phyloP scores from a whole-genome alignment of 2,113 vertebrate species.

The Epinephelus fuscoguttatus region DNA sequence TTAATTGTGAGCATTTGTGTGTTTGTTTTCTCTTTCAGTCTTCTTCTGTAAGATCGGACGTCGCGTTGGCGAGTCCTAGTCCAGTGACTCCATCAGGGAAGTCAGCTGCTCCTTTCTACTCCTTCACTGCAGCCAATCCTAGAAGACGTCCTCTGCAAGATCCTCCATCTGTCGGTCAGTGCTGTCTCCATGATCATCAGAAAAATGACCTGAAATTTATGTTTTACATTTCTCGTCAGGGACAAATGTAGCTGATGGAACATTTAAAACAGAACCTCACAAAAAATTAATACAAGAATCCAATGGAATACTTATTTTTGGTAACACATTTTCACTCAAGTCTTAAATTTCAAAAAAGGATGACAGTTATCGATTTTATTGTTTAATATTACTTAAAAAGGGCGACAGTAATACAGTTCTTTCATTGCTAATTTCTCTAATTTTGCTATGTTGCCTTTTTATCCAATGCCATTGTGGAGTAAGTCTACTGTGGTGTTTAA shows the following conservation, averaged over 20 bases:
- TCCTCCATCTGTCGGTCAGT: conserved; percentile 89
- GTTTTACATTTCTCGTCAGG: neutral
- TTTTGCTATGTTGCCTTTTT: neutral
- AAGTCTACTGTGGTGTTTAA: neutral
- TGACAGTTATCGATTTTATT: neutral
- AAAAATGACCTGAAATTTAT: neutral
- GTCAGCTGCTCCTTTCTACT: conserved; percentile 89
- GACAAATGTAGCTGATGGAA: neutral
- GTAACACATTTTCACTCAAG: neutral
- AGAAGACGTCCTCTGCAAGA: conserved; percentile 93
- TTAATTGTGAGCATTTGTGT: conserved; percentile 26
- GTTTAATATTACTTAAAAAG: neutral
- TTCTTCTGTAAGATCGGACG: conserved; percentile 87
- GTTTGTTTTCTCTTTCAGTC: conserved; percentile 84
- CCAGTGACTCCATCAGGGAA: conserved; percentile 91
- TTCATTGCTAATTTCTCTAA: too few relatives aligned
- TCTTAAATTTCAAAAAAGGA: neutral
- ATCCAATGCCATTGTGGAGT: neutral
- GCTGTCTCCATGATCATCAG: neutral
- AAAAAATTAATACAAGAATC: neutral
- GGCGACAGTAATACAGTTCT: neutral
- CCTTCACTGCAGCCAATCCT: conserved; percentile 91
- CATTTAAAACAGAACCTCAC: neutral
- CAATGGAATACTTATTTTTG: neutral
- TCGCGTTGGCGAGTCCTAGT: conserved; percentile 89